Conservation (phyloP, 2,113 vertebrate species). For the Fregata magnificens region DNA sequence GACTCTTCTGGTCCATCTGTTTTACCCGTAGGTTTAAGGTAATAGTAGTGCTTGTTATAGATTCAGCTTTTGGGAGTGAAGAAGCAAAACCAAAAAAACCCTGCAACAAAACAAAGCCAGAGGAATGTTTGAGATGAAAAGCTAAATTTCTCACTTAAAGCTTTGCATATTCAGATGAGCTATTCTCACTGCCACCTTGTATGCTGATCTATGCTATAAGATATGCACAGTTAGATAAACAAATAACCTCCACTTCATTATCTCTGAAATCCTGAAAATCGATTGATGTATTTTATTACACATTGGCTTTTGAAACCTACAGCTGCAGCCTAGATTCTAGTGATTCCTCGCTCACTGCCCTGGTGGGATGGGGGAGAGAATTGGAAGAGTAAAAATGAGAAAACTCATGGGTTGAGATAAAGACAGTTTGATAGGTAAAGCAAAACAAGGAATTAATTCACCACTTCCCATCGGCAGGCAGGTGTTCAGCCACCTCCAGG, state of each 20-base stretch:
- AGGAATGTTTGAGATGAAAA: background rate
- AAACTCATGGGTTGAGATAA: background rate
- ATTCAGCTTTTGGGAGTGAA: background rate
- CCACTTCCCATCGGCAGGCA: rapidly evolving
- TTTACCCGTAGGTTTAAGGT: background rate
- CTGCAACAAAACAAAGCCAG: background rate
- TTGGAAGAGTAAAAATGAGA: background rate
- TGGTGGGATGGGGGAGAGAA: background rate
- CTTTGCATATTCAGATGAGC: background rate
- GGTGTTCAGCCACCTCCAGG: background rate
- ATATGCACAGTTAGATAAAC: background rate
- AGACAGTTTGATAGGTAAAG: background rate
- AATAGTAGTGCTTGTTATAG: background rate
- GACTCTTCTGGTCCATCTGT: background rate
- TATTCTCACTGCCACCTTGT: background rate
- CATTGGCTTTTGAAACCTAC: background rate
- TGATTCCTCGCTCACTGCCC: rapidly evolving
- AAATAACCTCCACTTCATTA: background rate
- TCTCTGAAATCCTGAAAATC: background rate
- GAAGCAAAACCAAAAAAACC: background rate
- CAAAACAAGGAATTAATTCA: background rate
- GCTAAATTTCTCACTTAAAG: background rate
- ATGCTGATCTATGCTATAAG: background rate
- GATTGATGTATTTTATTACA: background rate
- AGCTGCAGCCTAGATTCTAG: background rate